Conservation (phyloP, 2,888 invertebrate species). For the Aleiodes testaceus region DNA sequence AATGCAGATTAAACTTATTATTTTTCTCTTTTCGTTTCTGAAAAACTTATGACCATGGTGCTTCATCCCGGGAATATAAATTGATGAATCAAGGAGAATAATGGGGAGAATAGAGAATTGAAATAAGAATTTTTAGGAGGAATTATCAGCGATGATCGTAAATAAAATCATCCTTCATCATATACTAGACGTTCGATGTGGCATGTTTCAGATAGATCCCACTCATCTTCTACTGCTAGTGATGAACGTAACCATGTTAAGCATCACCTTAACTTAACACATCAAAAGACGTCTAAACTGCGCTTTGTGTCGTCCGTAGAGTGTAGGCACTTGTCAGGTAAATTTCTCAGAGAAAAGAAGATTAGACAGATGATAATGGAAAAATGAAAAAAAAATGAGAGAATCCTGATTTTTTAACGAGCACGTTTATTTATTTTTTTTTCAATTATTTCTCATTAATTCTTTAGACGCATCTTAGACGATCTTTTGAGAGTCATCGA, state of each 20-base stretch:
- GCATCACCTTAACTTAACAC: conserved; percentile 71
- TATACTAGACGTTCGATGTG: conserved; percentile 70
- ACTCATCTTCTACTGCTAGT: conserved; percentile 75
- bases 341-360: conserved; percentile 56
- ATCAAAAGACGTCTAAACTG: conserved; percentile 80
- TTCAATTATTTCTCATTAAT: neutral
- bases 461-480: conserved; percentile 6
- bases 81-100: no score
- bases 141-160: conserved; percentile 48
- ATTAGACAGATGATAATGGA: conserved; percentile 12
- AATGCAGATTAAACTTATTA: no score
- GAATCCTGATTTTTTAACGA: no score
- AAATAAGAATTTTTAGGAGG: neutral
- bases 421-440: neutral
- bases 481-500: neutral
- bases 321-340: conserved; percentile 85
- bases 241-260: conserved; percentile 75
- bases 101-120: no score
- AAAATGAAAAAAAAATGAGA: neutral
- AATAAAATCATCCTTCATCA: conserved; percentile 15
- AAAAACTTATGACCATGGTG: no score
- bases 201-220: conserved; percentile 78
- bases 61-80: no score
- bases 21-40: no score
- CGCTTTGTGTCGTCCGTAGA: conserved; percentile 89